Evolutionary conservation across 2,113 vertebrate species (phyloP), one percentile per base, ranked within the genome.

Genomic region (Sterna hirundo): DNA sequence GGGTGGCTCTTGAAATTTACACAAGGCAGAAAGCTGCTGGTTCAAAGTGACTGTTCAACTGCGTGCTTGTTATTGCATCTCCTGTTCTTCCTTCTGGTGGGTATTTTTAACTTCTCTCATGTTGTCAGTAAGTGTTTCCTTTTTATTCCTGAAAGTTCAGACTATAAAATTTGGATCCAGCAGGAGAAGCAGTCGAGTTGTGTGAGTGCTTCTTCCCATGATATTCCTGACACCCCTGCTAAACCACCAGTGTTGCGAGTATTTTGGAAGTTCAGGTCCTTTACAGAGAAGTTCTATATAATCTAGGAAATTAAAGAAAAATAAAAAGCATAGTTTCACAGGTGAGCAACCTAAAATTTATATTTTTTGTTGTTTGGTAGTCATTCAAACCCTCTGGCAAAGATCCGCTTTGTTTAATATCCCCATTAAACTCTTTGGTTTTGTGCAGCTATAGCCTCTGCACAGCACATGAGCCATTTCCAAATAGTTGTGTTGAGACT

Each of bases 1-100:
- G 47, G 26, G 68, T 80, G 71, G 46, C 64, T 93, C 46, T 78
- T 93, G 83, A 89, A 85, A 85, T 85, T 52, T 61, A 92, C 83
- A 51, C 38, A 83, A 90, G 64, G 36, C 12, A 62, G 71, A 92
- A 93, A 92, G 60, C 64, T 90, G 18, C 23, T 69, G 20, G 25
- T 74, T 90, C 64, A 55, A 83, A 80, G 79, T 30, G n/a, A 40
- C 17, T 55, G 19, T 11, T 47, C 13, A 70, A 77, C 36, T 57
- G 66, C 1, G 0, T 58, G n/a, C 20, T 92, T 0, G 0, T 61
- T 81, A 27, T 25, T 86, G 5, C 27, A 81, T 71, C 64, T 65
- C 34, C 54, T 85, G 13, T 52, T 87, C 18, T 27, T 92, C 75
- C 27, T 88, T 72, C 34, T 94, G 62, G 46, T 83, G 16, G 47